Base-by-base conservation (phyloP, 2,113 vertebrate species). In the Ptilorrhoa leucosticta region DNA sequence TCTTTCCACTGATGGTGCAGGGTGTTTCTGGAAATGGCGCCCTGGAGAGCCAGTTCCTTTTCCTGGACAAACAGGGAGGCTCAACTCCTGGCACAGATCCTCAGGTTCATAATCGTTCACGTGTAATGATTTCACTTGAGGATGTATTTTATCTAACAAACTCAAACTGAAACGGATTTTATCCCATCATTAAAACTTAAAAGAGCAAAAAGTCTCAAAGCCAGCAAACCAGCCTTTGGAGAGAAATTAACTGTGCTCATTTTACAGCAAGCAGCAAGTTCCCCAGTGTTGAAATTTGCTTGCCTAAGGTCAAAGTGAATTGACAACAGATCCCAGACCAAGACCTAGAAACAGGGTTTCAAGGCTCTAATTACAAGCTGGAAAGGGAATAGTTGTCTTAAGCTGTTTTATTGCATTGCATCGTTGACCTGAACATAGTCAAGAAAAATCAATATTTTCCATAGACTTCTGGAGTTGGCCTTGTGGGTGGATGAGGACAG, bases 391-490 rank as follows among this genome's bases (percentile, higher is more conserved):
- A 81, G 71, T 96, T 88, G 50, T 95, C 89, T 91, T 77, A 64
- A 90, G 48, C 76, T 87, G 48, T 84, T 95, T 91, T 95, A 88
- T 93, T 95, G 75, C 70, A 23, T 88, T 89, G 48, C 44, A n/a
- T 84, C 83, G 87, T 94, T 97, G 83, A 95, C 91, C 93, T 91
- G 71, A 90, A 89, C 50, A 3, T 81, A 64, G 87, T 81, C 68
- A 82, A 87, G 94, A 72, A 87, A 91, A 94, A 96, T 97, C 96
- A 93, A 54, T 96, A 53, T 93, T 85, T 95, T 89, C 91, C 83
- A 50, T 50, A 84, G 93, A 86, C 51, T 94, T 83, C 37, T 65
- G 65, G n/a, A 89, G 80, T 15, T 90, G 85, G 68, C 76, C 91
- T 91, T 89, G 79, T 83, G 83, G 76, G 76, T 79, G 61, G 72